These are phyloP conservation scores for Timema cristinae DNA, from an alignment of 2,888 invertebrate species.

Conservation along the genomic window DNA sequence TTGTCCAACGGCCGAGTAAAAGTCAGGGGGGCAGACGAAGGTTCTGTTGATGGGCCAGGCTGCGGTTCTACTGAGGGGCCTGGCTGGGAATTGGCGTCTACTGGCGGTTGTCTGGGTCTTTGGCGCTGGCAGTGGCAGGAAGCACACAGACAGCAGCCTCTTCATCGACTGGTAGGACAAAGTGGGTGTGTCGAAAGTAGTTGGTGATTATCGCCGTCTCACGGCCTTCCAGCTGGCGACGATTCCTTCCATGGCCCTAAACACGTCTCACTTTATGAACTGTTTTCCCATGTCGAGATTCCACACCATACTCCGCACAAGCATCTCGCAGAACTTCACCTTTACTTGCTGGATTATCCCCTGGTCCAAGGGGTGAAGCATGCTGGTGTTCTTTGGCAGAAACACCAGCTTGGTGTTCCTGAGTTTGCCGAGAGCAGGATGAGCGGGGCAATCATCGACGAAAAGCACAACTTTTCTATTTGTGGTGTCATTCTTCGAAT, in stretches of 20 bases:
- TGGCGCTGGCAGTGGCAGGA: neutral
- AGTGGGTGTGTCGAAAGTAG: neutral
- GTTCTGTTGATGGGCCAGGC: too few relatives aligned
- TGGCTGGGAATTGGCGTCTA: too few relatives aligned
- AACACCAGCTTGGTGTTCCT: constrained; percentile 18
- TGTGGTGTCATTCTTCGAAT: constrained; percentile 12
- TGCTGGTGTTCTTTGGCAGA: constrained; percentile 8
- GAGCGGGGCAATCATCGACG: constrained; percentile 7
- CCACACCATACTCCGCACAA: constrained; percentile 15
- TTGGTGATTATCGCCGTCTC: neutral
- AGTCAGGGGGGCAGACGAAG: too few relatives aligned
- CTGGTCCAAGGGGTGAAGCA: constrained; percentile 17
- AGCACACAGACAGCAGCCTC: neutral
- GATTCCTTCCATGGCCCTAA: constrained; percentile 1
- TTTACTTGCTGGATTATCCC: constrained; percentile 15
- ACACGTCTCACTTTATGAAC: constrained; percentile 1
- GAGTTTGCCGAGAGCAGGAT: neutral
- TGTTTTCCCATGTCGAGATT: neutral
- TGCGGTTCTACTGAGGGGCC: too few relatives aligned
- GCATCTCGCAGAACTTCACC: constrained; percentile 15
- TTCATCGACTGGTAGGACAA: neutral
- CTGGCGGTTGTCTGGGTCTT: neutral
- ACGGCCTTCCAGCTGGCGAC: neutral
- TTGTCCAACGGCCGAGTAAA: too few relatives aligned
- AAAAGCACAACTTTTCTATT: constrained; percentile 14